Evolutionary conservation across 2,888 invertebrate species (phyloP).

Genomic region (Eristalinus aeneus): DNA sequence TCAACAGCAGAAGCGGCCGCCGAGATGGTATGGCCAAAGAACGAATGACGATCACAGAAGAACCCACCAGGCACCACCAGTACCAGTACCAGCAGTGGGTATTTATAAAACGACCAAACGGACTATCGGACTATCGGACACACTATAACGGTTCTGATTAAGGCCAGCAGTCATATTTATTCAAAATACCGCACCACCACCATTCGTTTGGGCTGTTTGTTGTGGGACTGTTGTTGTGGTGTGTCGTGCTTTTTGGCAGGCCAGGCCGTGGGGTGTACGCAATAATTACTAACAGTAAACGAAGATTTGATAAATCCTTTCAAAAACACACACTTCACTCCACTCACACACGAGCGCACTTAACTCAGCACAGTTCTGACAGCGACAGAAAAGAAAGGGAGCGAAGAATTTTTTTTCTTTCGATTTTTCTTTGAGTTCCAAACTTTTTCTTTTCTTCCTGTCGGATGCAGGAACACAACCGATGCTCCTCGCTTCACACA

Average conservation of each 20-base stretch:
- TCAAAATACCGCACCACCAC: slow-evolving; percentile 75
- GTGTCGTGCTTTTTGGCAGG: slow-evolving; percentile 72
- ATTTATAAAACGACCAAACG: slow-evolving; percentile 66
- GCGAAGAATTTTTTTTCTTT: neutral
- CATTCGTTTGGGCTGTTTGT: slow-evolving; percentile 27
- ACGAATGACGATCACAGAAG: slow-evolving; percentile 35
- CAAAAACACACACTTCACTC: neutral
- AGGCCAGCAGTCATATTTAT: slow-evolving; percentile 77
- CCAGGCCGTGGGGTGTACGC: slow-evolving; percentile 71
- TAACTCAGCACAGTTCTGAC: neutral
- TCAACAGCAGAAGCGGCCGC: slow-evolving; percentile 8
- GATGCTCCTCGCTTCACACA: slow-evolving; percentile 14
- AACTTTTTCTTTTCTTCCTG: neutral
- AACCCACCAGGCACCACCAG: slow-evolving; percentile 61
- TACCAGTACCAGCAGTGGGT: slow-evolving; percentile 31
- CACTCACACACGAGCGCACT: neutral
- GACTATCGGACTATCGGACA: slow-evolving; percentile 57
- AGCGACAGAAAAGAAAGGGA: neutral
- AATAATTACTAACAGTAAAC: slow-evolving; percentile 42
- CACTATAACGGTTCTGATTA: slow-evolving; percentile 80
- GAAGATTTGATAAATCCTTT: slow-evolving; percentile 4
- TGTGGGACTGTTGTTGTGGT: neutral
- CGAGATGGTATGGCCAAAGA: slow-evolving; percentile 65
- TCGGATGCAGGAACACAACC: slow-evolving; percentile 23
- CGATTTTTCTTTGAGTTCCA: neutral